A percentile compares a stretch with the other conserved stretches of the same genome.
Conservation (phyloP, 2,888 invertebrate genomes). For the Agonopterix subpropinquella region DNA sequence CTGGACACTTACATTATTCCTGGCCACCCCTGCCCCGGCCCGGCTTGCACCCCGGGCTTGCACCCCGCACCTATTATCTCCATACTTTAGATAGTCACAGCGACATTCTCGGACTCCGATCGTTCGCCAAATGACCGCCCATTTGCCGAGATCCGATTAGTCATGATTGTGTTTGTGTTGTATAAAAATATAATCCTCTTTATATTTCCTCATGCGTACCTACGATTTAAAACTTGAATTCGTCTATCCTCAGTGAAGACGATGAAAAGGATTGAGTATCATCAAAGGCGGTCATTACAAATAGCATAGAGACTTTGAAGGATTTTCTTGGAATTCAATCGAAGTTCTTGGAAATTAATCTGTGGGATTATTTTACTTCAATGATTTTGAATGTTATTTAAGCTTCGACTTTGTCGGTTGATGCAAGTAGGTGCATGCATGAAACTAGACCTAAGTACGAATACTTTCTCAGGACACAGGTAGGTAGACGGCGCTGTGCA, state of each 20-base stretch:
- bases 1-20: conserved; percentile 73
- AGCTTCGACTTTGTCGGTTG: too few species aligned
- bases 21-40: conserved; percentile 32
- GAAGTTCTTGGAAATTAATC: conserved; percentile 53
- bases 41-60: conserved; percentile 14
- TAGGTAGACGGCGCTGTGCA: not conserved
- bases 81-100: conserved; percentile 73
- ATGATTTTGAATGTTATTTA: conserved; percentile 19
- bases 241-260: conserved; percentile 15
- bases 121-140: conserved; percentile 68
- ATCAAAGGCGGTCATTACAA: conserved; percentile 50
- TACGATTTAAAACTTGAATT: conserved; percentile 15
- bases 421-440: too few species aligned
- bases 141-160: conserved; percentile 72
- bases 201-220: not conserved
- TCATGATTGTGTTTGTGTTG: conserved; percentile 69
- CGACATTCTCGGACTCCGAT: conserved; percentile 60
- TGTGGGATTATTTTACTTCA: conserved; percentile 54
- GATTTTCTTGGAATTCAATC: conserved; percentile 56
- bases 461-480: not conserved
- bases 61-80: conserved; percentile 70
- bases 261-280: conserved; percentile 59
- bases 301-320: conserved; percentile 44
- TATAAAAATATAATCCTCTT: conserved; percentile 65
- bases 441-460: too few species aligned